These are phyloP conservation scores for Alfaro cultratus DNA, from an alignment of 2,797 vertebrate genomes.

Conservation along the genomic window DNA sequence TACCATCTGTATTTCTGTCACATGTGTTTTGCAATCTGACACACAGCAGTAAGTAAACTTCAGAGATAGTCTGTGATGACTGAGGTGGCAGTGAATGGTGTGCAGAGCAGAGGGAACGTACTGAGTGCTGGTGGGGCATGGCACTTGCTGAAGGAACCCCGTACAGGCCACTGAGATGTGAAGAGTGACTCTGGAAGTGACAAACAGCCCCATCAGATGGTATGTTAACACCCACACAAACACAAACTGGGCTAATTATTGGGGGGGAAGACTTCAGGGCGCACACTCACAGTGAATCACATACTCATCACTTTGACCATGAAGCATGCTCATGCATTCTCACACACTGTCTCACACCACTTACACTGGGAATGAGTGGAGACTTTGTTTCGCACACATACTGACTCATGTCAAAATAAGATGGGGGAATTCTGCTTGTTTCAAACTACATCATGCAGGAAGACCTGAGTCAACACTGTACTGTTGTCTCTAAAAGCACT, in stretches of 20 bases:
- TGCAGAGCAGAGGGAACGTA: slow-evolving; percentile 74
- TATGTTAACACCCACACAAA: slow-evolving; percentile 21
- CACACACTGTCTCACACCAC: slow-evolving; percentile 63
- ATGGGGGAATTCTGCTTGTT: slow-evolving; percentile 66
- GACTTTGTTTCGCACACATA: slow-evolving; percentile 68
- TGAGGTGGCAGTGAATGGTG: slow-evolving; percentile 28
- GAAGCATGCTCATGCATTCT: slow-evolving; percentile 64
- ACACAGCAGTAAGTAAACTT: background rate
- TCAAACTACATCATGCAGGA: slow-evolving; percentile 46
- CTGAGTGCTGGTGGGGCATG: slow-evolving; percentile 88
- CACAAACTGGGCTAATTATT: slow-evolving; percentile 17
- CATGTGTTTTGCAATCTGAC: background rate
- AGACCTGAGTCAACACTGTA: slow-evolving; percentile 52
- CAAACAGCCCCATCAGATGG: slow-evolving; percentile 71
- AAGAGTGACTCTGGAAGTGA: slow-evolving; percentile 86
- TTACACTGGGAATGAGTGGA: slow-evolving; percentile 53
- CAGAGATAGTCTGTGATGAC: slow-evolving; percentile 16
- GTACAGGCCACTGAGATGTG: slow-evolving; percentile 89
- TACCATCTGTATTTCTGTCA: background rate
- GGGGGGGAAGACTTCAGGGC: slow-evolving; percentile 42
- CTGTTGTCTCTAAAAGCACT: slow-evolving; percentile 38
- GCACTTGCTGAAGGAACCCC: slow-evolving; percentile 82
- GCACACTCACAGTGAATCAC: slow-evolving; percentile 62
- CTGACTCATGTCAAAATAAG: slow-evolving; percentile 72
- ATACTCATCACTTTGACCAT: slow-evolving; percentile 33